phyloP scores from a whole-genome alignment of 2,888 invertebrate genomes.

The Eudasyphora cyanicolor region DNA sequence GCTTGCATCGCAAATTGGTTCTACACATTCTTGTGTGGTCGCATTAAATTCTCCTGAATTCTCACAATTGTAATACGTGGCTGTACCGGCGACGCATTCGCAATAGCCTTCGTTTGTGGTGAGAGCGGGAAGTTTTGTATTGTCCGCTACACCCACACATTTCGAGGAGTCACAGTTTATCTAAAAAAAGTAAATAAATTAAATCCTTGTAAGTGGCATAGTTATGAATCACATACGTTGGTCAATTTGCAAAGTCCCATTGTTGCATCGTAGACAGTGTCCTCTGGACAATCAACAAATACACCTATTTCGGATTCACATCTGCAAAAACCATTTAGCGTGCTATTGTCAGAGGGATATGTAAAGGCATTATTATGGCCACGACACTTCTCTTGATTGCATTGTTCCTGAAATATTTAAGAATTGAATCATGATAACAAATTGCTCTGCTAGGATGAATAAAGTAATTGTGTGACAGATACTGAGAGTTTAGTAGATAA shows the following conservation, averaged over 20 bases:
- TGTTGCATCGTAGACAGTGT: not conserved
- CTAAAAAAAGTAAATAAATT: not conserved
- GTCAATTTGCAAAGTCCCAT: not conserved
- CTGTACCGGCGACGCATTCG: constrained; percentile 36
- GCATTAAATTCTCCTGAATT: constrained; percentile 47
- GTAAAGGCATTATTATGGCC: not conserved
- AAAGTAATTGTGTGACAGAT: not conserved
- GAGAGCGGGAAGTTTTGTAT: constrained; percentile 45
- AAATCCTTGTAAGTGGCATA: not conserved
- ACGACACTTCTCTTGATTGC: not conserved
- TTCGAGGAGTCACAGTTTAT: constrained; percentile 51
- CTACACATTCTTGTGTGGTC: not conserved
- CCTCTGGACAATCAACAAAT: not conserved
- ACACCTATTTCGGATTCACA: not conserved
- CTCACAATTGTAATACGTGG: constrained; percentile 39
- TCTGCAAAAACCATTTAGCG: constrained; percentile 2
- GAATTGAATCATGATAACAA: not conserved
- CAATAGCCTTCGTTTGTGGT: constrained; percentile 50
- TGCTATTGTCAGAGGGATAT: not conserved
- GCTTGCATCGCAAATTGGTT: constrained; percentile 67
- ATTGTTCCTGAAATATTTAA: constrained; percentile 15
- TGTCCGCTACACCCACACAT: constrained; percentile 40
- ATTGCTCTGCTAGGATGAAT: not conserved
- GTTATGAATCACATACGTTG: not conserved
- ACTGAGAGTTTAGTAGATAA: too few species aligned